Evolutionary conservation across 2,113 vertebrate genomes (phyloP).

Genomic region (Proterorhinus semilunaris): DNA sequence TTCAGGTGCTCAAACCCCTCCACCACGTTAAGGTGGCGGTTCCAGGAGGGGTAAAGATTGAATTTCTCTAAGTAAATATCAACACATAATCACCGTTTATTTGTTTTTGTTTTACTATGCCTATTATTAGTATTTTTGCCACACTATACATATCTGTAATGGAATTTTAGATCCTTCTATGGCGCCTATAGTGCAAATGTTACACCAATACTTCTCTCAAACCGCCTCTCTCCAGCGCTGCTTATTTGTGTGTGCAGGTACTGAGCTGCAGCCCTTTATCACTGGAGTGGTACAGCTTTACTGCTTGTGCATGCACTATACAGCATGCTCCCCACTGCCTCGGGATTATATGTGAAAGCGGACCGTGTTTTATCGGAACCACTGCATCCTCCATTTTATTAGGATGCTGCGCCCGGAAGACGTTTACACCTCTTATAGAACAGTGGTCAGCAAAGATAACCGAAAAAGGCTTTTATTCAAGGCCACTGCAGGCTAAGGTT

Average conservation of each 20-base stretch:
- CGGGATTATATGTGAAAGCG: constrained; percentile 44
- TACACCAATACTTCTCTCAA: constrained; percentile 5
- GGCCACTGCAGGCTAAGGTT: constrained; percentile 14
- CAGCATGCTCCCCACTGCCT: constrained; percentile 37
- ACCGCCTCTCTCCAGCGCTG: constrained; percentile 16
- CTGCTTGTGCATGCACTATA: constrained; percentile 35
- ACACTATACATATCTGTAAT: neutral
- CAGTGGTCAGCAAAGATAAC: constrained; percentile 53
- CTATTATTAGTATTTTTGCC: neutral
- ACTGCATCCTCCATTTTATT: constrained; percentile 54
- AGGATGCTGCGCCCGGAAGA: constrained; percentile 52
- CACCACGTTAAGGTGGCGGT: too few species aligned
- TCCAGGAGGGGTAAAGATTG: too few species aligned
- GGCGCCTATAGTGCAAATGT: neutral
- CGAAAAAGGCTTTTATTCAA: constrained; percentile 27
- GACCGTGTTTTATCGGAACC: constrained; percentile 53
- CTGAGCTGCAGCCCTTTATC: constrained; percentile 43
- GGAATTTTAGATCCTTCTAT: neutral
- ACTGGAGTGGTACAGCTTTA: constrained; percentile 39
- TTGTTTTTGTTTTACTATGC: neutral
- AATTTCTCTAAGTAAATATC: too few species aligned
- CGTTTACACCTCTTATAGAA: constrained; percentile 54
- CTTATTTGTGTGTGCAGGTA: constrained; percentile 22
- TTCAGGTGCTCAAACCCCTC: too few species aligned
- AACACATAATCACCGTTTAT: neutral